A percentile compares a stretch with the other conserved stretches of the same genome.
phyloP scores from a whole-genome alignment of 2,888 invertebrate genomes.

The Mesochorus sp. region DNA sequence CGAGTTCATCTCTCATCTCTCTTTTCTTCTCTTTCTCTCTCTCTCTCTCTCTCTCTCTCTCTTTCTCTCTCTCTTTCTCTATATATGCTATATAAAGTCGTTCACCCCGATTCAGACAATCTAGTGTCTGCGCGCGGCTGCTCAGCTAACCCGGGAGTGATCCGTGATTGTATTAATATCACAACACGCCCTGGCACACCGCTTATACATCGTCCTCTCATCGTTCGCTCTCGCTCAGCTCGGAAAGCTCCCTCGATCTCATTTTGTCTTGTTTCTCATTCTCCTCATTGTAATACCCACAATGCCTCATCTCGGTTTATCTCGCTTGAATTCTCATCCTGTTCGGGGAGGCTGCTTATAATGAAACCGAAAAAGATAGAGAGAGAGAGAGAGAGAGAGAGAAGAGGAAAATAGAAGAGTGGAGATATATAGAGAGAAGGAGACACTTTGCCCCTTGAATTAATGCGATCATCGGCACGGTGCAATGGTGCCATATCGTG shows the following conservation, averaged over 20 bases:
- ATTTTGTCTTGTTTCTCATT: conserved; percentile 47
- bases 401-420: conserved; percentile 45
- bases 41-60: conserved; percentile 23
- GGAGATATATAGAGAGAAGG: too few relatives aligned
- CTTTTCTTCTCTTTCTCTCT: conserved; percentile 28
- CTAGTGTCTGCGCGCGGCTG: conserved; percentile 81
- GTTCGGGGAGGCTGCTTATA: background rate
- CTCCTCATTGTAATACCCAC: conserved; percentile 31
- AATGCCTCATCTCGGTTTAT: conserved; percentile 55
- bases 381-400: conserved; percentile 35
- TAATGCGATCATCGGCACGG: conserved; percentile 78
- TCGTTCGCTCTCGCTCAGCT: conserved; percentile 51
- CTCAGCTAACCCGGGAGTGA: conserved; percentile 80
- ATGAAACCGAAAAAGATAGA: conserved; percentile 19
- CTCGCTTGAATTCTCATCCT: conserved; percentile 47
- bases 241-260: conserved; percentile 46
- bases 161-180: conserved; percentile 82
- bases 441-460: conserved; percentile 64
- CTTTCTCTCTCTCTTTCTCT: conserved; percentile 36
- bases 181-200: conserved; percentile 79
- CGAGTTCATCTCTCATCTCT: conserved; percentile 34
- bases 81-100: conserved; percentile 80
- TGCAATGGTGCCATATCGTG: conserved; percentile 64
- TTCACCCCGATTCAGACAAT: conserved; percentile 82
- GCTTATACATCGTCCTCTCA: conserved; percentile 71